These are phyloP conservation scores for Pituophis catenifer DNA, from an alignment of 2,113 vertebrate species.

Conservation along the genomic window DNA sequence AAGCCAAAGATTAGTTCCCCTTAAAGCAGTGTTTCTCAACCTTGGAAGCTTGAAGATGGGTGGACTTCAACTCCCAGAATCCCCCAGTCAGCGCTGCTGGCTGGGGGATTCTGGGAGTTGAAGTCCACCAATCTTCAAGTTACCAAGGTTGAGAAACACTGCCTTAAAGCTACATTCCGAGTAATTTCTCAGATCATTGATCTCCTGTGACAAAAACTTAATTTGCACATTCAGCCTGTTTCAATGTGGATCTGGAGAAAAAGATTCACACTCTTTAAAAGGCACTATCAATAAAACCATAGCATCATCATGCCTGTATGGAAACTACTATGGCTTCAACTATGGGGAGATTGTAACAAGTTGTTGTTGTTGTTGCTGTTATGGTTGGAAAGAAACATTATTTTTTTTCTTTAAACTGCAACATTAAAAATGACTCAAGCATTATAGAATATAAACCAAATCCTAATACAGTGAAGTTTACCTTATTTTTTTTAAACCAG, in stretches of 20 bases:
- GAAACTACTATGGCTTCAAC: not conserved
- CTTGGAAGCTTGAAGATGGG: no score
- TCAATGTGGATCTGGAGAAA: not conserved
- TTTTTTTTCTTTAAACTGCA: not conserved
- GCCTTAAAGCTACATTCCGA: not conserved
- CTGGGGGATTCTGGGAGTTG: no score
- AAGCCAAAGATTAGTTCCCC: not conserved
- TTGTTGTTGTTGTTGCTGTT: not conserved
- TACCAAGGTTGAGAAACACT: no score
- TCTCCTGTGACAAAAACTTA: not conserved
- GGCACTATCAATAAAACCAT: not conserved
- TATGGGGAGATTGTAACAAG: not conserved
- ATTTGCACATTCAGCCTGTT: not conserved
- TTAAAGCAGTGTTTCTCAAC: no score
- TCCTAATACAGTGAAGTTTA: not conserved
- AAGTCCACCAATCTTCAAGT: no score
- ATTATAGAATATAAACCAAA: slow-evolving; percentile 21
- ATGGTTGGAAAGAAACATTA: not conserved
- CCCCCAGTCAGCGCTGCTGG: no score
- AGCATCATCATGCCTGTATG: not conserved
- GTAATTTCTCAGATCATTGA: not conserved
- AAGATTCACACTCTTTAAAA: not conserved
- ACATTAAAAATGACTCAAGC: not conserved
- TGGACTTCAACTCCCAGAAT: no score
- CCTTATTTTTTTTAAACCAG: not conserved